phyloP scores from a whole-genome alignment of 2,888 invertebrate genomes.

The Mystacides longicornis region DNA sequence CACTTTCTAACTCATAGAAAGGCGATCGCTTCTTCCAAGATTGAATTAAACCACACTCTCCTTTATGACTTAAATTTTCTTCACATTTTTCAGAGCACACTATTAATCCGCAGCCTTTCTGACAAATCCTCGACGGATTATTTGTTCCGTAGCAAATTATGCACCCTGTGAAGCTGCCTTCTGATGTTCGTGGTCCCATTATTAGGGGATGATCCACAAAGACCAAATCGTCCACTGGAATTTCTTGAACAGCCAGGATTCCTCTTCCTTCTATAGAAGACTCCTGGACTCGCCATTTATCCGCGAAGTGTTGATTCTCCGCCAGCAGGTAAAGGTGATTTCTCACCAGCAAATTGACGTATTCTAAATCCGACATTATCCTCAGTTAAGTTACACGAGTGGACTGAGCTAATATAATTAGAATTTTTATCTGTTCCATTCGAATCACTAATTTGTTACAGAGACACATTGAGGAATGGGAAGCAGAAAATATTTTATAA shows the following conservation, averaged over 20 bases:
- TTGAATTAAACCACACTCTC: conserved; percentile 58
- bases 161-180: conserved; percentile 52
- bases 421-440: conserved; percentile 5
- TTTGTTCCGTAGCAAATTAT: conserved; percentile 54
- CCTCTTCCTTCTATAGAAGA: conserved; percentile 64
- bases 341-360: conserved; percentile 44
- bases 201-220: conserved; percentile 64
- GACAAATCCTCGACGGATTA: conserved; percentile 46
- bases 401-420: conserved; percentile 32
- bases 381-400: conserved; percentile 38
- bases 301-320: conserved; percentile 32
- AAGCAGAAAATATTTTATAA: no score
- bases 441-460: neutral
- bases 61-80: conserved; percentile 47
- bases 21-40: conserved; percentile 49
- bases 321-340: conserved; percentile 39
- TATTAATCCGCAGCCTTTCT: conserved; percentile 58
- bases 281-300: conserved; percentile 53
- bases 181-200: conserved; percentile 57
- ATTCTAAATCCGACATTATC: conserved; percentile 48
- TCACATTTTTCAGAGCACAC: conserved; percentile 62
- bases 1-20: conserved; percentile 37
- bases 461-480: neutral
- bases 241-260: conserved; percentile 59
- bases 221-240: conserved; percentile 59